These are phyloP conservation scores for Caenorhabditis doughertyi DNA, from an alignment of 2,888 invertebrate genomes.

Conservation along the genomic window DNA sequence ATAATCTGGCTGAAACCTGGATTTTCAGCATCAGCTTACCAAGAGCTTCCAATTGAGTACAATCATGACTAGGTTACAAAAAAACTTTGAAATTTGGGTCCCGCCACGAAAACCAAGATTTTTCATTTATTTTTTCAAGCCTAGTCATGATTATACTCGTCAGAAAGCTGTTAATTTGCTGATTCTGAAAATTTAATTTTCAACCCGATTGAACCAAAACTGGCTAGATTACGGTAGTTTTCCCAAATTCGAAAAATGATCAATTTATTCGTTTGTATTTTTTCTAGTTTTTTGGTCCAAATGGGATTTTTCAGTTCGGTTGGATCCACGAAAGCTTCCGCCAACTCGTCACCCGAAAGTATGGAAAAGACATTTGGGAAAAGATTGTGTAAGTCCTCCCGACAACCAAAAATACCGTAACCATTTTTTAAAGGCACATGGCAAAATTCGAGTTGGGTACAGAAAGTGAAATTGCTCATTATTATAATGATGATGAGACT, in stretches of 20 bases:
- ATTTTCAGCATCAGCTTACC: no score
- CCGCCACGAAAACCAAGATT: background rate
- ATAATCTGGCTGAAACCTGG: no score
- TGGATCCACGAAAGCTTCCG: constrained; percentile 82
- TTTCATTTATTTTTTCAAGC: no score
- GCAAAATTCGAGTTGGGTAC: constrained; percentile 81
- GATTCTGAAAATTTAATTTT: no score
- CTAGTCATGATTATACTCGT: no score
- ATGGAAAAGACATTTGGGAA: constrained; percentile 80
- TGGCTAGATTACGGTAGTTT: background rate
- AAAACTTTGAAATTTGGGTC: background rate
- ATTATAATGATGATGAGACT: constrained; percentile 81
- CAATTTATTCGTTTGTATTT: background rate
- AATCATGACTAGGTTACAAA: no score
- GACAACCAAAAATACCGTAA: background rate
- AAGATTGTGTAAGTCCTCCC: constrained; percentile 78
- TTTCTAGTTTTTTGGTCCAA: background rate
- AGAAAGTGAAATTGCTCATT: constrained; percentile 79
- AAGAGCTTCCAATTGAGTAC: no score
- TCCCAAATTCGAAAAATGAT: background rate
- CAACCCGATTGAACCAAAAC: no score
- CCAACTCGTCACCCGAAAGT: constrained; percentile 79
- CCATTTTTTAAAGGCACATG: constrained; percentile 72
- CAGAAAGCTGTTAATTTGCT: no score
- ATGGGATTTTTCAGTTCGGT: constrained; percentile 76